These are phyloP conservation scores for Calliopsis andreniformis DNA, from an alignment of 1,140 invertebrate genomes.

Conservation along the genomic window DNA sequence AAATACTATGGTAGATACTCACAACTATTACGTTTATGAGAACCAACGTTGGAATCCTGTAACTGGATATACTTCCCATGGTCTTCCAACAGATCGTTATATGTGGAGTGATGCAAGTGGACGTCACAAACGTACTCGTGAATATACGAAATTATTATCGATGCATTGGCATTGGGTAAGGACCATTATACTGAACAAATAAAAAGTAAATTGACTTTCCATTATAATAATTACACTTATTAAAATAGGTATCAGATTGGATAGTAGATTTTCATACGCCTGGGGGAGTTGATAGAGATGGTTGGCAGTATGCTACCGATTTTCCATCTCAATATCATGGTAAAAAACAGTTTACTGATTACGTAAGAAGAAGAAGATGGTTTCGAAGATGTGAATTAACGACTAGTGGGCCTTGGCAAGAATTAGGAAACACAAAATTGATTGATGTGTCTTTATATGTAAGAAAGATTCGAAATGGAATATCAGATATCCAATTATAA, in stretches of 20 bases:
- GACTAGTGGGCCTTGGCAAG: slow-evolving; percentile 93
- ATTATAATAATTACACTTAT: neutral
- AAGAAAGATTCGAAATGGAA: slow-evolving; percentile 44
- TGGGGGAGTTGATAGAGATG: slow-evolving; percentile 93
- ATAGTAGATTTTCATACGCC: slow-evolving; percentile 92
- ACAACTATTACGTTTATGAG: slow-evolving; percentile 94
- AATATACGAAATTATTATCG: slow-evolving; percentile 91
- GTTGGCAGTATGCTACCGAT: slow-evolving; percentile 97
- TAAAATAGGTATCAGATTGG: slow-evolving; percentile 91
- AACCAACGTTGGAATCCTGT: slow-evolving; percentile 97
- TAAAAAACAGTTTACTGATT: slow-evolving; percentile 93
- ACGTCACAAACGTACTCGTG: slow-evolving; percentile 89
- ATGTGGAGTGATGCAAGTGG: slow-evolving; percentile 95
- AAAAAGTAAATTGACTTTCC: neutral
- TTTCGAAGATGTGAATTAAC: slow-evolving; percentile 90
- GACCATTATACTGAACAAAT: neutral
- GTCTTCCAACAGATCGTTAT: slow-evolving; percentile 92
- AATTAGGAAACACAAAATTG: slow-evolving; percentile 91
- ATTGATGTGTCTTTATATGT: slow-evolving; percentile 90
- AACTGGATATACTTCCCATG: slow-evolving; percentile 91
- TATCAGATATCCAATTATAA: neutral
- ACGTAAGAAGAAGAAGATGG: slow-evolving; percentile 92
- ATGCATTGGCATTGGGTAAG: slow-evolving; percentile 94
- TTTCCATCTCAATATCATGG: slow-evolving; percentile 93
- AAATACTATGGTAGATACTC: slow-evolving; percentile 90